Conservation (phyloP, 2,888 invertebrate species). For the Ormyrus thymus region DNA sequence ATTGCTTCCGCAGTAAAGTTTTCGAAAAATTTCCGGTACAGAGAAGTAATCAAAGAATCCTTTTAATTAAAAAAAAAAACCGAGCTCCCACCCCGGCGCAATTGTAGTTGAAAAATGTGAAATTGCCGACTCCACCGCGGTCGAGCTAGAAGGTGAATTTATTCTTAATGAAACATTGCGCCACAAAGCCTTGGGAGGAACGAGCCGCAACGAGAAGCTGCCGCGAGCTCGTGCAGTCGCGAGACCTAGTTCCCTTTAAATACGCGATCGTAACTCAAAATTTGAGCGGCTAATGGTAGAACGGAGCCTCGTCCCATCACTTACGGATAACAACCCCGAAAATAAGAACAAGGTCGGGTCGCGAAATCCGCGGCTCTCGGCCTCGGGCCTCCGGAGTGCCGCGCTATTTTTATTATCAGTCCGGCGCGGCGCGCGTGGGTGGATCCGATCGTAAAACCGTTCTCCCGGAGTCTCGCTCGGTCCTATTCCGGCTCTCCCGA, state of each 20-base stretch:
- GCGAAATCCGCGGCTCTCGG: background rate
- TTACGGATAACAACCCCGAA: slow-evolving; percentile 24
- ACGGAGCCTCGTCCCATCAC: slow-evolving; percentile 20
- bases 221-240: too few relatives aligned
- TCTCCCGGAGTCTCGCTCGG: background rate
- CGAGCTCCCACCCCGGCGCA: too few relatives aligned
- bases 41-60: background rate
- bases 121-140: too few relatives aligned
- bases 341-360: slow-evolving; percentile 42
- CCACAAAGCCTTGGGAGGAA: background rate
- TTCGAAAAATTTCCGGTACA: background rate
- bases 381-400: too few relatives aligned
- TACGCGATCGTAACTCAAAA: slow-evolving; percentile 25
- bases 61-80: too few relatives aligned
- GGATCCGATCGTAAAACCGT: slow-evolving; percentile 21
- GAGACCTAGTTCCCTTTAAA: too few relatives aligned
- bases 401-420: slow-evolving; percentile 32
- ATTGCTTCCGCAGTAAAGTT: too few relatives aligned
- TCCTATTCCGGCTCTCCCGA: slow-evolving; percentile 4
- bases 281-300: slow-evolving; percentile 9
- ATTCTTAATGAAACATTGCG: slow-evolving; percentile 1
- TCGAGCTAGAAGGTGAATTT: too few relatives aligned
- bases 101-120: too few relatives aligned
- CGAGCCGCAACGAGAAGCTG: too few relatives aligned
- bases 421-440: background rate